Base-by-base conservation (phyloP, 2,113 vertebrate species). In the Tiliqua scincoides region DNA sequence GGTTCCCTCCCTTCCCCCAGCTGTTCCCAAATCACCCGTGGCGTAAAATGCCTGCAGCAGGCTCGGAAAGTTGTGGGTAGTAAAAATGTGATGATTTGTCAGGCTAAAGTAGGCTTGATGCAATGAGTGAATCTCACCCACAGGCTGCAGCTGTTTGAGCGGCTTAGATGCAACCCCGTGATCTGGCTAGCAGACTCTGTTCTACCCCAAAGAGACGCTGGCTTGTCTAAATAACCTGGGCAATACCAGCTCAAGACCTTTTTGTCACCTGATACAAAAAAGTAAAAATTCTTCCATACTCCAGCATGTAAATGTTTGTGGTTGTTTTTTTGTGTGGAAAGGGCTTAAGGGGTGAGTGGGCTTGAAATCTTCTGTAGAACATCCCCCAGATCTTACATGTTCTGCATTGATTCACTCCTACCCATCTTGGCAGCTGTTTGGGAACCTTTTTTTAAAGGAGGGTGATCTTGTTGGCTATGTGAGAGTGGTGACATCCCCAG, bases 31-130 rank as follows among this genome's bases (percentile, higher is more conserved):
- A 37, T 37, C 7, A 21, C 57, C 35, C 2, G 30, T 25, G 15
- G 23, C 68, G 73, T 80, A 35, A 23, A 1, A 72, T 86, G 85
- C 85, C 78, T 59, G 37, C 78, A 23, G 9, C n/a, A 6, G 30
- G 61, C 21, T n/a, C 48, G 68, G 70, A 37, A 74, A 65, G 37
- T 27, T 54, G 85, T 86, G 70, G 77, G 85, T 68, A 73, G 78
- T 30, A 37, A 54, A 37, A 63, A 37, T 48, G 17, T n/a, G 65
- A 14, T 54, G 59, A 65, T 67, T 27, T 17, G 11, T 80, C 40
- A 2, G 54, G 61, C 78, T 63, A 81, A 73, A 81, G 68, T 43
- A 40, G 6, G 43, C 68, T 65, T 65, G 68, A 86, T 81, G 77
- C 57, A 20, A 8, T 63, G 30, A 63, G 70, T 37, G 61, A 30